Evolutionary conservation across 1,140 invertebrate genomes (phyloP), one percentile per base, ranked within the genome.

Genomic region (Drosophila bifasciata): DNA sequence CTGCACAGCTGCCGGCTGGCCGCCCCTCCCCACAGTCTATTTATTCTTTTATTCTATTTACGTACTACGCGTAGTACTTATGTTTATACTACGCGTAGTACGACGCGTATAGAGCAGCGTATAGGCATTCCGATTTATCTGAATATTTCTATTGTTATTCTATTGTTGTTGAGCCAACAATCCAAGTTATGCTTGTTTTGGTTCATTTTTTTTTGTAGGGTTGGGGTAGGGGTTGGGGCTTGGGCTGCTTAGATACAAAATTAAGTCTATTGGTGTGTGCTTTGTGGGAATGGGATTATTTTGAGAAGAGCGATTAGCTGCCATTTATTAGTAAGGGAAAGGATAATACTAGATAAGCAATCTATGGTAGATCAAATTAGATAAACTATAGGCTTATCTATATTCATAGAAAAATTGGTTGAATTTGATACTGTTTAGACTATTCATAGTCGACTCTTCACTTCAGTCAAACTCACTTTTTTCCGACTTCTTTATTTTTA

Each of bases 91-190:
- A 28, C 25, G 19, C 9, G 2, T 25, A 21, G n/a, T 45, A 49
- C 58, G 11, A 61, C 43, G 11, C 3, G 32, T 3, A 36, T 13
- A 11, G 23, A 7, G 23, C 5, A 36, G 32, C 32, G 32, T 36
- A 28, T 17, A 25, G 23, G 40, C 3, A 40, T 13, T 7, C 9
- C 32, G 3, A 63, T 64, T 23, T 50, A 62, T 58, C 57, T 60
- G 49, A 39, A 56, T 71, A 68, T 67, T 68, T 32, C 49, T 68
- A 25, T 56, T 69, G 23, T 69, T 68, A 36, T 56, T 32, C 49
- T 56, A 39, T 68, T 69, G 23, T 69, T 69, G 44, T 68, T 69
- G 67, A 25, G 6, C 63, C 68, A 69, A 69, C 51, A 69, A 69
- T 48, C 50, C 32, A 13, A 36, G 36, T 48, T 68, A 56, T 49